These are phyloP conservation scores for Lepidocyrtinus sp. DNA, from an alignment of 2,888 invertebrate genomes.

Conservation along the genomic window DNA sequence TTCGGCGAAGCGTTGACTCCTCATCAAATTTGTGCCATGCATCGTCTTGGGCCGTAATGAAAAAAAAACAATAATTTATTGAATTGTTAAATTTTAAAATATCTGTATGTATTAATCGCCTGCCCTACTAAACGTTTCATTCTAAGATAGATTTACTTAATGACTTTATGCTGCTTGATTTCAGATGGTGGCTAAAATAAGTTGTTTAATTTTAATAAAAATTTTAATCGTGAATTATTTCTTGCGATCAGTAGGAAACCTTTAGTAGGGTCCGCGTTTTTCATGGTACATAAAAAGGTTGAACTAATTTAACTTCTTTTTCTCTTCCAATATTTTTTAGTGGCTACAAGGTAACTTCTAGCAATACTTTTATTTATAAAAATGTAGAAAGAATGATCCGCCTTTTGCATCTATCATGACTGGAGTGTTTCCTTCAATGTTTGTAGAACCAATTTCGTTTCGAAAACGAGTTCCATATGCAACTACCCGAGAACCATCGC, in stretches of 20 bases:
- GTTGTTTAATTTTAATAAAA: too few species aligned
- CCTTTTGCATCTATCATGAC: too few species aligned
- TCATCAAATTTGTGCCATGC: slow-evolving; percentile 99
- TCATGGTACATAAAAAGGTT: too few species aligned
- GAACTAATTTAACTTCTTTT: too few species aligned
- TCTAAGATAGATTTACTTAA: not conserved
- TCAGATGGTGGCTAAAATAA: too few species aligned
- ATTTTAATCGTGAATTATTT: too few species aligned
- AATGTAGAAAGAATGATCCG: not conserved
- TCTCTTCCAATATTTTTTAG: too few species aligned
- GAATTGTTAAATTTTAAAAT: not conserved
- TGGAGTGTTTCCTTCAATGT: slow-evolving; percentile 69
- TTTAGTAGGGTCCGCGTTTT: too few species aligned
- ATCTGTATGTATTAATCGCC: not conserved
- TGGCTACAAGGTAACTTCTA: slow-evolving; percentile 52
- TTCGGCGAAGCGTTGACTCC: slow-evolving; percentile 98
- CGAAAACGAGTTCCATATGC: slow-evolving; percentile 99
- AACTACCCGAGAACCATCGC: slow-evolving; percentile 81
- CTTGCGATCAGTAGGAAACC: too few species aligned
- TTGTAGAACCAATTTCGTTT: slow-evolving; percentile 99
- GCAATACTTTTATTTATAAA: not conserved
- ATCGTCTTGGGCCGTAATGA: slow-evolving; percentile 96
- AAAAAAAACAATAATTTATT: slow-evolving; percentile 97
- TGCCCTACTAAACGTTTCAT: not conserved
- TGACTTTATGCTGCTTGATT: slow-evolving; percentile 23